A percentile compares a stretch with the other conserved stretches of the same genome.
These are phyloP conservation scores for Eonycteris spelaea DNA, from an alignment of 2,113 vertebrate species.

Conservation along the genomic window DNA sequence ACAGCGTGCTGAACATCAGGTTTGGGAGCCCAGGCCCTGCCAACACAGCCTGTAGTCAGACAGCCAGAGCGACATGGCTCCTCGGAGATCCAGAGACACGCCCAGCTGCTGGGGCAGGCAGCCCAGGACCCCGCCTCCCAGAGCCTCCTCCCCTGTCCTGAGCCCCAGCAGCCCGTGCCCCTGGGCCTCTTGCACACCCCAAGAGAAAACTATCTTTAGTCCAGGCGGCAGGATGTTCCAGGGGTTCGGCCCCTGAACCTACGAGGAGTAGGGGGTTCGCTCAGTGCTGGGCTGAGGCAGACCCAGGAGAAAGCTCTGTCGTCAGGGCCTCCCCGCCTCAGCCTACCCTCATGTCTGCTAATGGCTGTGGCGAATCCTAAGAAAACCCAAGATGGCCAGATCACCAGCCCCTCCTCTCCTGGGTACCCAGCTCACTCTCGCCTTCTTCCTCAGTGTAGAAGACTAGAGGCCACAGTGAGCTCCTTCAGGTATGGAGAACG, in stretches of 20 bases:
- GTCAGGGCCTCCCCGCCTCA: neutral
- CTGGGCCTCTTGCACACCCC: neutral
- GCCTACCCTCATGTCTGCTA: neutral
- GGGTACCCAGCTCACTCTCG: neutral
- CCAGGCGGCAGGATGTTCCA: neutral
- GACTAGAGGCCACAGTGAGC: neutral
- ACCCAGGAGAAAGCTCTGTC: neutral
- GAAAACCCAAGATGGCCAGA: neutral
- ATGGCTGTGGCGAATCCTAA: neutral
- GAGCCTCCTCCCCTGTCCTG: neutral
- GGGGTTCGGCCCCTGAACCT: neutral
- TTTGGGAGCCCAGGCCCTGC: conserved; percentile 43
- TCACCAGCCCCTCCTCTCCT: neutral
- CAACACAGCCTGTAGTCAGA: neutral
- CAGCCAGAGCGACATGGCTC: neutral
- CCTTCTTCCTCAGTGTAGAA: neutral
- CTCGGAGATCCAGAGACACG: neutral
- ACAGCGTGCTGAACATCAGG: conserved; percentile 52
- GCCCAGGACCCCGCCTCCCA: neutral
- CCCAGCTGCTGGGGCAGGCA: neutral
- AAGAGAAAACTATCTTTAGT: too few species aligned
- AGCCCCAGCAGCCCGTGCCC: too few species aligned
- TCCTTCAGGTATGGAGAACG: neutral
- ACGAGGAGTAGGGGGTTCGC: rapidly evolving
- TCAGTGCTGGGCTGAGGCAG: rapidly evolving